Evolutionary conservation across 1,140 invertebrate species (phyloP).

Genomic region (Laupala kohalensis): DNA sequence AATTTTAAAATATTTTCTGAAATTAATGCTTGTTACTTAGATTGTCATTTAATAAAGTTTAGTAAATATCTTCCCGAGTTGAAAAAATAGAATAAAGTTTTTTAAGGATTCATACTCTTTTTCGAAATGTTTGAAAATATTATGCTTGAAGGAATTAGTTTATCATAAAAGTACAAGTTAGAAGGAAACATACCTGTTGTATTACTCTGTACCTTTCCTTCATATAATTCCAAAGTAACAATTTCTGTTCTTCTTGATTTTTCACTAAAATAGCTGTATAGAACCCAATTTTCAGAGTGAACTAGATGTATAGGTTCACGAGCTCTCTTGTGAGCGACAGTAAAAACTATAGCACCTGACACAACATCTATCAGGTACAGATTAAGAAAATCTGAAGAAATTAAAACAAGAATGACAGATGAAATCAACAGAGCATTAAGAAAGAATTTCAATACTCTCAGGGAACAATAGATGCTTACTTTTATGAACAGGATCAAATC

Average conservation of each 20-base stretch:
- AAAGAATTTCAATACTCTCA: no score
- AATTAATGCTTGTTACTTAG: no score
- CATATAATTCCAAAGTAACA: slow-evolving; percentile 85
- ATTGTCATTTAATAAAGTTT: no score
- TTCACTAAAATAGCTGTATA: slow-evolving; percentile 90
- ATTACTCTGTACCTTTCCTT: slow-evolving; percentile 78
- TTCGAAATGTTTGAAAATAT: no score
- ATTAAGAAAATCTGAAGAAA: slow-evolving; percentile 27
- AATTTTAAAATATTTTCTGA: no score
- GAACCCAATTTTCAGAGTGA: slow-evolving; percentile 94
- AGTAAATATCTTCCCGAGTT: no score
- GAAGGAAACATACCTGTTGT: slow-evolving; percentile 40
- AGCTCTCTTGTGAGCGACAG: slow-evolving; percentile 63
- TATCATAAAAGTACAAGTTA: no score
- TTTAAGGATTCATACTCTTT: no score
- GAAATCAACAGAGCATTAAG: no score
- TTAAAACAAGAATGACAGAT: slow-evolving; percentile 5
- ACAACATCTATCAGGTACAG: slow-evolving; percentile 84
- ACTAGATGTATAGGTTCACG: slow-evolving; percentile 75
- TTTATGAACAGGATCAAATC: slow-evolving; percentile 59
- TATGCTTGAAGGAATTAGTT: no score
- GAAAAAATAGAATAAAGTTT: no score
- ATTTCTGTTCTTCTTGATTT: slow-evolving; percentile 85
- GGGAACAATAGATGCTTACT: slow-evolving; percentile 31
- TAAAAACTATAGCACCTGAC: slow-evolving; percentile 63